phyloP scores from a whole-genome alignment of 2,888 invertebrate species.

The Mylabris sibirica region DNA sequence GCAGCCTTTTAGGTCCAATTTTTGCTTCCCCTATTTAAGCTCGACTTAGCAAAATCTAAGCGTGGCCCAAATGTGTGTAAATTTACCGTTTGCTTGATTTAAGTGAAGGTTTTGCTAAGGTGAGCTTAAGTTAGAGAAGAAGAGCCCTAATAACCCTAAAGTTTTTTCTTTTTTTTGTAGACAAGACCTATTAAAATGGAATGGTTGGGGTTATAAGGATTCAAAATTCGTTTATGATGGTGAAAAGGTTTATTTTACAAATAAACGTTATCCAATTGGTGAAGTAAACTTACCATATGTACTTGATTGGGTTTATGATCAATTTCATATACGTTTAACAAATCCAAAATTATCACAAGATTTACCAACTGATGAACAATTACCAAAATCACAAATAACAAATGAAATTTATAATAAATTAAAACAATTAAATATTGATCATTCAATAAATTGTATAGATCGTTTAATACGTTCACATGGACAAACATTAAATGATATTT shows the following conservation, averaged over 20 bases:
- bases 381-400: constrained; percentile 73
- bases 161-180: constrained; percentile 62
- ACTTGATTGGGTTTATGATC: constrained; percentile 78
- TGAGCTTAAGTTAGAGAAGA: too few species aligned
- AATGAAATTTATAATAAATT: constrained; percentile 69
- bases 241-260: constrained; percentile 79
- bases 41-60: too few species aligned
- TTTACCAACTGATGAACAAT: constrained; percentile 63
- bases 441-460: constrained; percentile 81
- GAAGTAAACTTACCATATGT: constrained; percentile 79
- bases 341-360: constrained; percentile 66
- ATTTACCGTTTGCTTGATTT: too few species aligned
- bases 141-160: too few species aligned
- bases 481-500: constrained; percentile 91
- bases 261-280: constrained; percentile 85
- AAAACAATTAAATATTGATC: constrained; percentile 64
- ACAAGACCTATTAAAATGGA: constrained; percentile 94
- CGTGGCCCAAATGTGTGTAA: too few species aligned
- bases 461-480: constrained; percentile 90
- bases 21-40: too few species aligned
- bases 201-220: constrained; percentile 99
- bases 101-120: too few species aligned
- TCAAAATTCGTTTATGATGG: constrained; percentile 80
- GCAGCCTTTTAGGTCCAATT: too few species aligned
- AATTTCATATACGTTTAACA: constrained; percentile 72